A percentile compares a stretch with the other conserved stretches of the same genome.
These are phyloP conservation scores for Clinocottus analis DNA, from an alignment of 2,113 vertebrate genomes.

Conservation along the genomic window DNA sequence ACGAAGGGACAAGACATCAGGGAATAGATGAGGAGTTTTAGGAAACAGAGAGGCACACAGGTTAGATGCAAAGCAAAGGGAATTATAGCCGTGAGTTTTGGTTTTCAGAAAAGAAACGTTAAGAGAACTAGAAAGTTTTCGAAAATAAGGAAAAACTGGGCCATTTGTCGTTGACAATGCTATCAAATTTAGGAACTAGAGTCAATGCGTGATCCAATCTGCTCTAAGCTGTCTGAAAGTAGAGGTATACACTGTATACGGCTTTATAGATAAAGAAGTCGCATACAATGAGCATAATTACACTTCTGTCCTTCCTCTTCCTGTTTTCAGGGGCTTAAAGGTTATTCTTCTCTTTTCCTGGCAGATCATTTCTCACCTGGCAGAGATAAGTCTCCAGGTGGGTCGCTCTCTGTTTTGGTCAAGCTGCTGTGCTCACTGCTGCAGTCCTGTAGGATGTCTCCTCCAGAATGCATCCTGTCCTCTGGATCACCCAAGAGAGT, in stretches of 20 bases:
- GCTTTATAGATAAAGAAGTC: not conserved
- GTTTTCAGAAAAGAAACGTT: constrained; percentile 33
- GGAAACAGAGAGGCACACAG: constrained; percentile 63
- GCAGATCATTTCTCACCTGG: constrained; percentile 80
- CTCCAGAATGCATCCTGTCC: constrained; percentile 83
- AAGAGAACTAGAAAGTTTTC: constrained; percentile 4
- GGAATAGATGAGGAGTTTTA: constrained; percentile 75
- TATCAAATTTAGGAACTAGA: not conserved
- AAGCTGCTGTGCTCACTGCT: constrained; percentile 86
- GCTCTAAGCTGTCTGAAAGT: not conserved
- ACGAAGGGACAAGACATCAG: constrained; percentile 70
- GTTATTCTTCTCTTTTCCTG: not conserved
- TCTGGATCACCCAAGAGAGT: constrained; percentile 72
- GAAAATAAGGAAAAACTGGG: constrained; percentile 17
- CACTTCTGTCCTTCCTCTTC: not conserved
- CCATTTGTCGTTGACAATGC: not conserved
- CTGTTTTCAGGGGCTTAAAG: not conserved
- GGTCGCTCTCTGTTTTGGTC: constrained; percentile 83
- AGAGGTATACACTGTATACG: not conserved
- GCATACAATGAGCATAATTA: not conserved
- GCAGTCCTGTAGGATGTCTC: constrained; percentile 88
- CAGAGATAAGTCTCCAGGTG: constrained; percentile 85
- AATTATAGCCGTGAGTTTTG: constrained; percentile 21
- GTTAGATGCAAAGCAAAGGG: constrained; percentile 68
- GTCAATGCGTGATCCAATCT: not conserved